These are phyloP conservation scores for Buphagus erythrorhynchus DNA, from an alignment of 2,797 vertebrate species.

Conservation along the genomic window DNA sequence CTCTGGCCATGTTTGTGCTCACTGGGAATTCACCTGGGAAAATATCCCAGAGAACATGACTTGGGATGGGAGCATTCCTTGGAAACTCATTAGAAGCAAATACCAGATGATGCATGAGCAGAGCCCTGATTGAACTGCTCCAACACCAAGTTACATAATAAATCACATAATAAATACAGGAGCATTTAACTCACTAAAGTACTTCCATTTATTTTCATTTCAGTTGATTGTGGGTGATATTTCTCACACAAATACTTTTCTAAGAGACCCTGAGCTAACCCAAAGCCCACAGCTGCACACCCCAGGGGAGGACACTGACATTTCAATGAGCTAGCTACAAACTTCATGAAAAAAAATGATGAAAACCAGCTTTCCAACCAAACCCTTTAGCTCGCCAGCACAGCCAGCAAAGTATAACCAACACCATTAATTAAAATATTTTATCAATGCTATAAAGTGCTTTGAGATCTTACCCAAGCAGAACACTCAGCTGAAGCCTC, in stretches of 20 bases:
- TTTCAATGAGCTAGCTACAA: background rate
- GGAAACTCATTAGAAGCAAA: background rate
- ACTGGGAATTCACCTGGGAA: background rate
- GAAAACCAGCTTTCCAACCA: background rate
- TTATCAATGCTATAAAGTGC: background rate
- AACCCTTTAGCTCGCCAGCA: background rate
- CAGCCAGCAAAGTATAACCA: background rate
- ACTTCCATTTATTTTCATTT: background rate
- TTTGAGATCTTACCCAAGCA: background rate
- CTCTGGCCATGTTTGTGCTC: background rate
- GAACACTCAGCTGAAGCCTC: fast-evolving
- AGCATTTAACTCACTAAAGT: background rate
- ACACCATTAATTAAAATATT: background rate
- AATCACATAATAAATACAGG: background rate
- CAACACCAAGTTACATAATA: background rate
- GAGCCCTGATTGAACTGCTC: background rate
- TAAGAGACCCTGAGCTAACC: background rate
- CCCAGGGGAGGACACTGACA: background rate
- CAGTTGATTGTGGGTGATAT: background rate
- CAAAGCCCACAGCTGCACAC: background rate
- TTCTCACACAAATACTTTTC: background rate
- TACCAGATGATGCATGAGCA: background rate
- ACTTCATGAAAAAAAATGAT: background rate
- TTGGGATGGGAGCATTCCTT: background rate
- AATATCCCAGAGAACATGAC: background rate